Conservation (phyloP, 2,797 vertebrate species). For the Benthosema pterotum region DNA sequence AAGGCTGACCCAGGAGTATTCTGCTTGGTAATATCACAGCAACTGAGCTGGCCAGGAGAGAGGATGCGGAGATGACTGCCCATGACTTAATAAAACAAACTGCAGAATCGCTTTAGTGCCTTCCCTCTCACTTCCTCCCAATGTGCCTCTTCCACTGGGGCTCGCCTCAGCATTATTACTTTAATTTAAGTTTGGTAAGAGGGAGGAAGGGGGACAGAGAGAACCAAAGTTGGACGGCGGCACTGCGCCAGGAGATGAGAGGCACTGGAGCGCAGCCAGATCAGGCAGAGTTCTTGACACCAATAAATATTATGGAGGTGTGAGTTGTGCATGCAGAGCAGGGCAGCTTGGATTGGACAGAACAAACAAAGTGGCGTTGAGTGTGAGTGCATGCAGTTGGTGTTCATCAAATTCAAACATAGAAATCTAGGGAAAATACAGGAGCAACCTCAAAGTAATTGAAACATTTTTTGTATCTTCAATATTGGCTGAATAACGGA, state of each 20-base stretch:
- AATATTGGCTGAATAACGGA: no score
- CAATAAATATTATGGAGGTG: slow-evolving; percentile 42
- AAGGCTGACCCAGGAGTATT: slow-evolving; percentile 3
- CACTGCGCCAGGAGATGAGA: slow-evolving; percentile 14
- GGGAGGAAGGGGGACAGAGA: slow-evolving; percentile 17
- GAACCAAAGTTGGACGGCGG: neutral
- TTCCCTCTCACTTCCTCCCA: slow-evolving; percentile 9
- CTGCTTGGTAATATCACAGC: slow-evolving; percentile 21
- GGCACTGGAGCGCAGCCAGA: slow-evolving; percentile 11
- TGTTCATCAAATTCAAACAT: no score
- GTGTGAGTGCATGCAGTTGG: no score
- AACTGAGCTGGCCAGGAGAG: neutral
- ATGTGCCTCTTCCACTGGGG: slow-evolving; percentile 3
- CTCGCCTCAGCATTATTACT: slow-evolving; percentile 10
- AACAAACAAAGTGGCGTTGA: slow-evolving; percentile 25
- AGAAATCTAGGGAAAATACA: no score
- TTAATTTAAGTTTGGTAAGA: slow-evolving; percentile 4
- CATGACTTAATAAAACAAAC: slow-evolving; percentile 19
- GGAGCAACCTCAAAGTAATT: no score
- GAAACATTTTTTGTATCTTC: no score
- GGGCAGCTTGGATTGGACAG: slow-evolving; percentile 28
- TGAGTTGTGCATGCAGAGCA: slow-evolving; percentile 36
- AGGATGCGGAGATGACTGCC: neutral
- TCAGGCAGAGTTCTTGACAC: slow-evolving; percentile 17
- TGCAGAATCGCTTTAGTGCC: slow-evolving; percentile 12